Base-by-base conservation (phyloP, 2,888 invertebrate genomes). In the Pammene fasciana region DNA sequence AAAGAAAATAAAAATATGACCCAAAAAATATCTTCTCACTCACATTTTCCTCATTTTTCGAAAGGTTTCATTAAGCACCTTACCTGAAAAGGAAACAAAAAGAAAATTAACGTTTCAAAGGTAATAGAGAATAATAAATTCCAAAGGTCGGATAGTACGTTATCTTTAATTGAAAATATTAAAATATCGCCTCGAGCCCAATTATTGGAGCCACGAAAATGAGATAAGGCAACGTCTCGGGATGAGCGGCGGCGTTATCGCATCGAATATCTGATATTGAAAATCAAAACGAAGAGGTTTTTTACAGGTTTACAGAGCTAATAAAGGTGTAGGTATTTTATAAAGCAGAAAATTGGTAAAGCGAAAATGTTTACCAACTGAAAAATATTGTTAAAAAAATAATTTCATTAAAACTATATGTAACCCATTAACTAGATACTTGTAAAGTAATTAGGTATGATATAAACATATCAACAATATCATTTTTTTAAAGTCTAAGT, bases 161-260 rank as follows among this genome's bases (percentile, higher is more conserved):
- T 65, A 68, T 65, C 52, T 65, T 59, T 68, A 68, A 68, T 68
- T 68, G 68, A 46, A 64, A 68, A 68, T 59, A 75, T 75, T 74
- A 74, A 76, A 75, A 75, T 75, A 75, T 72, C 71, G 68, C 71
- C 68, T 45, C 61, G 60, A 43, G 68, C 34, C 50, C 73, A 71
- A 70, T 76, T 72, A 75, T 75, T 57, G 73, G 73, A 61, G 62
- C 55, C 55, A 50, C 6, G 26, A 46, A 65, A 68, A 64, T 57
- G 56, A 59, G 62, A 11, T 45, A 34, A 59, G 59, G 57, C n/a
- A 14, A 52, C 26, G 64, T 6, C 57, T 57, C 61, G 70, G 70
- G 55, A 50, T 45, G 43, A 61, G 71, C 43, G 60, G 36, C 16
- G 6, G 60, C 36, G 46, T 60, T 48, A 48, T 61, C 10, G 10